These are phyloP conservation scores for Nemoura dubitans DNA, from an alignment of 2,888 invertebrate genomes.

Conservation along the genomic window DNA sequence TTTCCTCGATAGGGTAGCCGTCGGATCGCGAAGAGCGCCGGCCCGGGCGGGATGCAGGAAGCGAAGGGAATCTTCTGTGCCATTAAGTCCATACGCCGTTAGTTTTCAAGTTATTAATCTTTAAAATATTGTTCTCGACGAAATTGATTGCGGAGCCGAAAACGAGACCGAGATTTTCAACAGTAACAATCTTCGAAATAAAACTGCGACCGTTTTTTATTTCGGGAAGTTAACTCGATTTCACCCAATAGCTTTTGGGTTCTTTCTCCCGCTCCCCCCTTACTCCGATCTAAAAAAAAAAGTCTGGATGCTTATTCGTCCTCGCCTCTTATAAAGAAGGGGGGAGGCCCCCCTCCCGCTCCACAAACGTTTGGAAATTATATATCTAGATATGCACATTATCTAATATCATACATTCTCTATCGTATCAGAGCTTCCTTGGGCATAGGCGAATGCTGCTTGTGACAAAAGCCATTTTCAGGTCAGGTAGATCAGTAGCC, in stretches of 20 bases:
- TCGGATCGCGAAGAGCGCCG: slow-evolving; percentile 15
- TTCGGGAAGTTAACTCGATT: slow-evolving; percentile 46
- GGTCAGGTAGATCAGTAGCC: no score
- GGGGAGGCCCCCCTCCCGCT: no score
- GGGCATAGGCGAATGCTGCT: no score
- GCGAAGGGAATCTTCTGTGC: slow-evolving; percentile 46
- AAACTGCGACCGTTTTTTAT: slow-evolving; percentile 45
- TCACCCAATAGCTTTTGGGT: slow-evolving; percentile 25
- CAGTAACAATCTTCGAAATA: slow-evolving; percentile 42
- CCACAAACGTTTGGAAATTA: no score
- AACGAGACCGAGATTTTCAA: slow-evolving; percentile 32
- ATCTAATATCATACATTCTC: no score
- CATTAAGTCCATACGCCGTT: slow-evolving; percentile 48
- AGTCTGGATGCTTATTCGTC: no score
- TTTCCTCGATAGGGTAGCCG: slow-evolving; percentile 22
- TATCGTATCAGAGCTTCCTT: no score
- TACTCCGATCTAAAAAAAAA: slow-evolving; percentile 13
- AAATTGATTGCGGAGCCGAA: slow-evolving; percentile 45
- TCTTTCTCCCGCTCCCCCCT: background rate
- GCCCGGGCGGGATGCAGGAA: no score
- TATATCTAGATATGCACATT: no score
- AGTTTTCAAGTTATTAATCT: slow-evolving; percentile 50
- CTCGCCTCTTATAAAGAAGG: no score
- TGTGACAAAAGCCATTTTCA: no score
- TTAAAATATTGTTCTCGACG: slow-evolving; percentile 47